Base-by-base conservation (phyloP, 1,140 invertebrate species). In the Tetramorium parvispinum region DNA sequence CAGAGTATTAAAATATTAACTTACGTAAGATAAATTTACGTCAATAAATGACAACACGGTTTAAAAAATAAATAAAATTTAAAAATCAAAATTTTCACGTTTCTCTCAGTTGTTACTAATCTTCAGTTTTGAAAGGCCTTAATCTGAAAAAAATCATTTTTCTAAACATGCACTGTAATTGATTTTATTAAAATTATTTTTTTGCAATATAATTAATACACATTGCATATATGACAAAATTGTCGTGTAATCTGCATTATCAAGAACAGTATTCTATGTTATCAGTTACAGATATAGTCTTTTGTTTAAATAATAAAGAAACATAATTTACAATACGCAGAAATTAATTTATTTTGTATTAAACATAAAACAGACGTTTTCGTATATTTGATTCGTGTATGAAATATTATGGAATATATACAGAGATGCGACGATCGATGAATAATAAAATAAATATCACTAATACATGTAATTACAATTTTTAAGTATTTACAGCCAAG, bases 401-500 rank as follows among this genome's bases (percentile, higher is more conserved):
- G 10, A 43, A 55, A 70, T 1, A 81, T 59, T 77, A 49, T 55
- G 78, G 24, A 43, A 32, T 81, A 81, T 70, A 13, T 81, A 81
- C 65, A 81, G 51, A 70, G 51, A 70, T 70, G 65, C 16, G n/a
- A 70, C 43, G 32, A 40, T 46, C 21, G 24, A 40, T 66, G 11
- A 66, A 37, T 1, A 55, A 81, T 1, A 49, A 77, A 46, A 73
- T 51, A 65, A 46, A 40, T 55, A 81, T 66, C 51, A 78, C 8
- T 63, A 65, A 49, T 53, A 24, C 43, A 37, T 1, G 1, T 16
- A 27, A 27, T 40, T 68, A 21, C 16, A 81, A 27, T 13, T 70
- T 53, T 81, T 81, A 81, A 81, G 65, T 81, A 81, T 81, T 70
- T 81, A 57, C 65, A 70, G 65, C 49, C 37, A 18, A 70, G 59